phyloP scores from a whole-genome alignment of 1,140 invertebrate genomes.

The Odontomachus brunneus region DNA sequence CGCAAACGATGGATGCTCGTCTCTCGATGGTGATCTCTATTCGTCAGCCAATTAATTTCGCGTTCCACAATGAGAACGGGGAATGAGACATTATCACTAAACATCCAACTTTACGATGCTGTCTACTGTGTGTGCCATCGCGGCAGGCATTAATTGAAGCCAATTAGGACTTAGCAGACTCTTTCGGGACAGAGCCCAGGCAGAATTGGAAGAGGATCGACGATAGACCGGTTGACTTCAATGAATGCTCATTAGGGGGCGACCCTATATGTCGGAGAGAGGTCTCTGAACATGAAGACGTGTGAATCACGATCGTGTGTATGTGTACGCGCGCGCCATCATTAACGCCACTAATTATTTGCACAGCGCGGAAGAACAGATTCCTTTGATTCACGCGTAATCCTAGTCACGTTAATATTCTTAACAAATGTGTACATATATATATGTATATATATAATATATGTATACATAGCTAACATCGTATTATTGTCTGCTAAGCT shows the following conservation, averaged over 20 bases:
- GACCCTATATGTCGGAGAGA: not conserved
- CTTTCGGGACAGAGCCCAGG: not conserved
- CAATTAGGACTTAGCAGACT: not conserved
- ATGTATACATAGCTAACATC: constrained; percentile 25
- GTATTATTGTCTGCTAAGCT: constrained; percentile 56
- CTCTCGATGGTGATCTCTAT: not conserved
- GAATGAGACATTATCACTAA: constrained; percentile 1
- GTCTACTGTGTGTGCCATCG: not conserved
- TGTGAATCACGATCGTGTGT: constrained; percentile 52
- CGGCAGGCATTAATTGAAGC: constrained; percentile 35
- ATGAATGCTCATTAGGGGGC: constrained; percentile 23
- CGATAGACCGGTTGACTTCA: not conserved
- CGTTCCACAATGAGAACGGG: not conserved
- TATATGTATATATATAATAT: constrained; percentile 9
- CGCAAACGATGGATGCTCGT: not conserved
- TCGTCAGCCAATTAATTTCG: not conserved
- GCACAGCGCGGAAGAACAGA: constrained; percentile 69
- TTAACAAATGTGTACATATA: constrained; percentile 51
- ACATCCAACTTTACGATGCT: constrained; percentile 1
- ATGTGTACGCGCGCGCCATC: not conserved
- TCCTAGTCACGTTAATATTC: constrained; percentile 51
- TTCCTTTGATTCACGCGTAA: constrained; percentile 65
- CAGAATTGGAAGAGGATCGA: not conserved
- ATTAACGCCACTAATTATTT: constrained; percentile 51
- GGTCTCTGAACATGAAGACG: constrained; percentile 34